A percentile compares a stretch with the other conserved stretches of the same genome.
phyloP scores from a whole-genome alignment of 2,113 vertebrate genomes.

The Coracopsis vasa region DNA sequence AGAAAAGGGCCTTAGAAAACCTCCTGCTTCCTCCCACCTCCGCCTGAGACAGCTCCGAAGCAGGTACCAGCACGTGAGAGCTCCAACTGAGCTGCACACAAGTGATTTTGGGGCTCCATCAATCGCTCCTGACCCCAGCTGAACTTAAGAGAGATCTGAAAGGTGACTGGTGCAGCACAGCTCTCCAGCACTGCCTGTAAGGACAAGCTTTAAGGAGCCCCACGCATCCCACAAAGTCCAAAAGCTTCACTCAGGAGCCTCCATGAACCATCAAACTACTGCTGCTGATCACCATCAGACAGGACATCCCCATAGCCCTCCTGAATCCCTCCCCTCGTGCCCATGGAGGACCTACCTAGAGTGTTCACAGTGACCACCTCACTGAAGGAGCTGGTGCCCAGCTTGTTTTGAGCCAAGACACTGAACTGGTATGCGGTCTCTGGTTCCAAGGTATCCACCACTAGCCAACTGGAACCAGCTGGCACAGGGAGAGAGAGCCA shows the following conservation, averaged over 20 bases:
- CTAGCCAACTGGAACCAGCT: conserved; percentile 86
- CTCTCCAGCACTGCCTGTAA: not conserved
- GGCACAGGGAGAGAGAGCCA: conserved; percentile 95
- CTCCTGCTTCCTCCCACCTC: not conserved
- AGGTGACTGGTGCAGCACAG: not conserved
- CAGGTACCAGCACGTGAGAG: not conserved
- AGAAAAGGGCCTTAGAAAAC: not conserved
- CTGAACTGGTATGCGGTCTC: conserved; percentile 99
- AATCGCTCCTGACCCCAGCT: conserved; percentile 12
- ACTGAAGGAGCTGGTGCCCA: conserved; percentile 98
- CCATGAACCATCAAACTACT: not conserved
- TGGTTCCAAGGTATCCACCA: conserved; percentile 91
- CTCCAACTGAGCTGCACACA: not conserved
- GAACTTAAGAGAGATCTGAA: not conserved
- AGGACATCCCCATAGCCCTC: not conserved
- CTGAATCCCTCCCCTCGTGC: not conserved
- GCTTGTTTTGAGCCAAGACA: conserved; percentile 97
- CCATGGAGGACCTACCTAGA: conserved; percentile 80
- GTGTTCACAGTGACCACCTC: conserved; percentile 99
- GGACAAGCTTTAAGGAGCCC: not conserved
- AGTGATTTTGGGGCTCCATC: not conserved
- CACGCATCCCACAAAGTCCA: not conserved
- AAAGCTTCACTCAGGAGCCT: not conserved
- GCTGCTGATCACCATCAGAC: not conserved
- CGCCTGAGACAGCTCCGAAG: not conserved